Base-by-base conservation (phyloP, 1,140 invertebrate genomes). In the Reticulitermes speratus region DNA sequence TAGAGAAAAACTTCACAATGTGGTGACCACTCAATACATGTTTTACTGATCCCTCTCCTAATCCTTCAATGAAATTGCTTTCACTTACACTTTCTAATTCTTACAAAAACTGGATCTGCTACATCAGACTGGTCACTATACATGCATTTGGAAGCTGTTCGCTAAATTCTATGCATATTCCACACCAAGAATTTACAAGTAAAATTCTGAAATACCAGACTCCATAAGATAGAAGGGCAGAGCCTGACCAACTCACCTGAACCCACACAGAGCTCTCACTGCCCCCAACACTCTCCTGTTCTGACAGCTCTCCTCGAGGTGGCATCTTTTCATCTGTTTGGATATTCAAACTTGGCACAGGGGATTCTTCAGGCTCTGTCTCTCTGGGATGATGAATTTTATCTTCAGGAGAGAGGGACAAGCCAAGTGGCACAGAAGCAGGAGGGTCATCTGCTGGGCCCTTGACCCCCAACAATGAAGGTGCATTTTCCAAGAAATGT, bases 241-340 rank as follows among this genome's bases (percentile, higher is more conserved):
- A 21, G 52, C 52, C 19, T 55, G 19, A 55, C 1, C 14, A 55
- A 89, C 89, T 88, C 87, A 91, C 91, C 90, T 90, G 90, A 90
- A 93, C 94, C 95, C 95, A 96, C 14, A 91, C 90, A 32, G 91
- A 92, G 69, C 90, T 91, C 87, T 92, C 95, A 87, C 94, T 94
- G 89, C 94, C 95, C 21, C 95, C 95, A 89, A 96, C 95, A 90
- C 96, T 96, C 87, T 96, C 96, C 89, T 96, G 96, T 48, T 95
- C 96, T 11, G 95, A 96, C 21, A 96, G 91, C 91, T 96, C 96
- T 14, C 96, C 96, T 87, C 95, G 93, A 0, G 96, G 94, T 55
- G 96, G 96, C 96, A 97, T 97, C 85, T 94, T 94, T 90, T 97
- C 96, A 89, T 97, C 96, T 0, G 96, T 94, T 87, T 95, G 94